Evolutionary conservation across 2,888 invertebrate species (phyloP).

Genomic region (Tortrix viridana): DNA sequence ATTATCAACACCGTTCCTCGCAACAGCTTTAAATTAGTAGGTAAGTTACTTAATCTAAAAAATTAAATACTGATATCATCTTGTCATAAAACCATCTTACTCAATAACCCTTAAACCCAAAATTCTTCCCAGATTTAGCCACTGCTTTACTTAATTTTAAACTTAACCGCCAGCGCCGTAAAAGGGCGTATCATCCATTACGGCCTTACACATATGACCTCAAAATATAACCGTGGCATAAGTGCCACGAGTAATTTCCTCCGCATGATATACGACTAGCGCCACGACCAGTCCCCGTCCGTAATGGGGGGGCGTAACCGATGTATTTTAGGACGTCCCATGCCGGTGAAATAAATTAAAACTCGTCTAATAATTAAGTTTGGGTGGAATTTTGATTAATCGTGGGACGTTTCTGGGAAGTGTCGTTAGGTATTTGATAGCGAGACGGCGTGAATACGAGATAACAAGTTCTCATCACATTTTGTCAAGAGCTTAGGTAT

Average conservation of each 20-base stretch:
- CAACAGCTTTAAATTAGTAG: too few species aligned
- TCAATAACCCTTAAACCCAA: too few species aligned
- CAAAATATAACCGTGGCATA: conserved; percentile 45
- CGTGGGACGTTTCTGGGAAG: conserved; percentile 41
- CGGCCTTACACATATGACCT: conserved; percentile 1
- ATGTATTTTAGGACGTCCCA: conserved; percentile 59
- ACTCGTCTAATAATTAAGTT: conserved; percentile 66
- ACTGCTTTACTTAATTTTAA: background rate
- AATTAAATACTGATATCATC: too few species aligned
- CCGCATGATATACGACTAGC: conserved; percentile 42
- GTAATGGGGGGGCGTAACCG: conserved; percentile 63
- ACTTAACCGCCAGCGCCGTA: background rate
- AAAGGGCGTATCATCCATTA: background rate
- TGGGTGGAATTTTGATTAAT: conserved; percentile 61
- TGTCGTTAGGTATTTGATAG: conserved; percentile 40
- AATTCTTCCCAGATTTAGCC: too few species aligned
- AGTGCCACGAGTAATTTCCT: conserved; percentile 60
- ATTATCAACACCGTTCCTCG: too few species aligned
- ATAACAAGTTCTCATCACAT: conserved; percentile 4
- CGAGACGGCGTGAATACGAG: conserved; percentile 8
- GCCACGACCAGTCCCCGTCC: conserved; percentile 50
- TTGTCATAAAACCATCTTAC: too few species aligned
- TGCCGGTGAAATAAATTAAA: conserved; percentile 65
- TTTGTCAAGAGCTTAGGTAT: too few species aligned
- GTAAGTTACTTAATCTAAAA: too few species aligned